Conservation (phyloP, 2,888 invertebrate species). For the Didymodactylos carnosus region DNA sequence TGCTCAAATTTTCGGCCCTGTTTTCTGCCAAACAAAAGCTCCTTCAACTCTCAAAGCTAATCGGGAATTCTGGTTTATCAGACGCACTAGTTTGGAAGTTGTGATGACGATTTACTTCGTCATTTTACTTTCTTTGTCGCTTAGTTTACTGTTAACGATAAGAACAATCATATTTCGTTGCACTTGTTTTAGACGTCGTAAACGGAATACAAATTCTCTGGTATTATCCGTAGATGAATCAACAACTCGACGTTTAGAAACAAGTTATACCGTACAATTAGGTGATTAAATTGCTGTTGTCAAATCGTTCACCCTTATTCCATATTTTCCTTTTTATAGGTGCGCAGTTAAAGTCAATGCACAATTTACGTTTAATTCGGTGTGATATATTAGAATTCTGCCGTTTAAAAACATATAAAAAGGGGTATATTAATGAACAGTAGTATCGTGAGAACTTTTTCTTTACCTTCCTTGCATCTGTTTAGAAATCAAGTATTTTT, state of each 20-base stretch:
- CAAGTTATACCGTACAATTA: not conserved
- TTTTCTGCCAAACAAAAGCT: too few relatives aligned
- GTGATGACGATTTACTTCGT: too few relatives aligned
- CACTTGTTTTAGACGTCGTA: not conserved
- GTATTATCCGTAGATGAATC: not conserved
- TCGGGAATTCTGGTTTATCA: too few relatives aligned
- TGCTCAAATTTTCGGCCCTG: too few relatives aligned
- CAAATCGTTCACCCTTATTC: not conserved
- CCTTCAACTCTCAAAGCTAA: too few relatives aligned
- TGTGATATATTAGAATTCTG: conserved; percentile 64
- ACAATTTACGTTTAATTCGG: conserved; percentile 76
- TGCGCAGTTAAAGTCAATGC: conserved; percentile 91
- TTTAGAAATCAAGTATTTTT: conserved; percentile 44
- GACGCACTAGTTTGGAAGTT: too few relatives aligned
- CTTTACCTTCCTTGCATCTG: not conserved
- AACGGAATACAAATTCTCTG: too few relatives aligned
- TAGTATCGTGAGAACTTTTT: not conserved
- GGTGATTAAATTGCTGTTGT: not conserved
- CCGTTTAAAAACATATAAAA: conserved; percentile 21
- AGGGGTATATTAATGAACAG: not conserved
- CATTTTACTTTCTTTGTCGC: too few relatives aligned
- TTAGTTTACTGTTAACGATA: too few relatives aligned
- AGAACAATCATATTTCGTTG: too few relatives aligned
- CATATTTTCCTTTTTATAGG: conserved; percentile 38
- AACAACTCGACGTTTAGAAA: not conserved